Evolutionary conservation across 2,113 vertebrate genomes (phyloP), one percentile per base, ranked within the genome.

Genomic region (Zeus faber): DNA sequence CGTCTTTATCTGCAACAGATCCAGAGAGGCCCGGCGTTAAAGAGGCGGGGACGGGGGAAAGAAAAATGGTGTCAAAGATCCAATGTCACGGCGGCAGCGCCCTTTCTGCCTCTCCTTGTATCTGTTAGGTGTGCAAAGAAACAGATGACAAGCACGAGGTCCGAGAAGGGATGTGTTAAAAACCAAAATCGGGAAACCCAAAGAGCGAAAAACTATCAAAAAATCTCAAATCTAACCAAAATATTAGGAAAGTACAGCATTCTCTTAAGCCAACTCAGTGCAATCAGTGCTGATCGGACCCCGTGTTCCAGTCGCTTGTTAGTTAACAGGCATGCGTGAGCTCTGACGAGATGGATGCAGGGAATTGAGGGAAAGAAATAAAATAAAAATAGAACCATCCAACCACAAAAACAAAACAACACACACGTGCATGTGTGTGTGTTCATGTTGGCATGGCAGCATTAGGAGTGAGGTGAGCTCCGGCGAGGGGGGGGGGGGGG

Each of bases 1-100:
- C 94, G 90, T 99, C 97, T 89, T 97, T 98, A 76, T 99, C 97
- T 98, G 87, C 29, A 90, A 91, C 72, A 55, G 70, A 88, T 74
- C 37, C n/a, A 44, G 33, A 21, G 48, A 53, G 6, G n/a, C 2
- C 1, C n/a, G 26, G 11, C 20, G 9, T 33, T 37, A n/a, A 41
- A 41, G 39, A 27, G 40, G 44, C n/a, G 58, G n/a, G 25, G 9
- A 31, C 17, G 6, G 48, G 17, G 14, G 54, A 43, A 1, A 18
- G 37, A 58, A 21, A 25, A 7, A 27, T 17, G 11, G 49, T 5
- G 2, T 52, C 41, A 1, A 22, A 31, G n/a, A n/a, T n/a, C n/a
- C n/a, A n/a, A n/a, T n/a, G n/a, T n/a, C 44, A 53, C 17, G 54
- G 64, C 41, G 44, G 67, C 29, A 23, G 11, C 1, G 16, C 25